Evolutionary conservation across 2,888 invertebrate species (phyloP).

Genomic region (Rhabditoides inermis): DNA sequence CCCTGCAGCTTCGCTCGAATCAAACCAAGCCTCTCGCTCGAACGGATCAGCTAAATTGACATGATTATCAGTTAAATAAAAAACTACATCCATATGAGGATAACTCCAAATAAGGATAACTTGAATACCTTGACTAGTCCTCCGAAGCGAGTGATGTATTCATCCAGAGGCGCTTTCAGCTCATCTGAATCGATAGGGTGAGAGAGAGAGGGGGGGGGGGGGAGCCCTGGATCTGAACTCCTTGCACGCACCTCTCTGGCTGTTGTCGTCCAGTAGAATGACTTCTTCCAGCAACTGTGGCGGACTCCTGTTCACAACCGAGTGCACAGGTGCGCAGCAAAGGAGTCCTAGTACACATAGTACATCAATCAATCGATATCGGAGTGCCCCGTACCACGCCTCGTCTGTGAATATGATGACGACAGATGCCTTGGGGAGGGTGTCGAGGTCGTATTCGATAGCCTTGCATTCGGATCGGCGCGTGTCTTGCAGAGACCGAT

Average conservation of each 20-base stretch:
- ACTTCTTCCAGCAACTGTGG: constrained; percentile 74
- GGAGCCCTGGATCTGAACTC: background rate
- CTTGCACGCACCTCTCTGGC: constrained; percentile 63
- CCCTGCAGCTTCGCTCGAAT: constrained; percentile 79
- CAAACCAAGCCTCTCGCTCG: constrained; percentile 72
- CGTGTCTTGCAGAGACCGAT: constrained; percentile 55
- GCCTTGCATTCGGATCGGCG: constrained; percentile 55
- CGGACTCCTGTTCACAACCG: constrained; percentile 72
- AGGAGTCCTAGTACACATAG: too few species aligned
- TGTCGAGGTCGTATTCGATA: constrained; percentile 59
- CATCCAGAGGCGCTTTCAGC: constrained; percentile 68
- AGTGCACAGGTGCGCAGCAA: constrained; percentile 70
- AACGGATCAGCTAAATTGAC: too few species aligned
- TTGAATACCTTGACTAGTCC: constrained; percentile 63
- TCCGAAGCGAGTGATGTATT: constrained; percentile 63
- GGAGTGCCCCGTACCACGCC: too few species aligned
- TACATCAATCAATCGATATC: too few species aligned
- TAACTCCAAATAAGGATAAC: too few species aligned
- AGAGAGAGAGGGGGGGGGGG: background rate
- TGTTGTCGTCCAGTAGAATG: constrained; percentile 86
- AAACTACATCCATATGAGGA: too few species aligned
- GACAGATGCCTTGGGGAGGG: constrained; percentile 43
- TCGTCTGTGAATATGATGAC: constrained; percentile 78
- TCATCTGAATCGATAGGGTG: constrained; percentile 57
- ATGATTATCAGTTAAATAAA: too few species aligned